A percentile compares a stretch with the other conserved stretches of the same genome.
Conservation (phyloP, 1,140 invertebrate species). For the Lasaia peninsularis region DNA sequence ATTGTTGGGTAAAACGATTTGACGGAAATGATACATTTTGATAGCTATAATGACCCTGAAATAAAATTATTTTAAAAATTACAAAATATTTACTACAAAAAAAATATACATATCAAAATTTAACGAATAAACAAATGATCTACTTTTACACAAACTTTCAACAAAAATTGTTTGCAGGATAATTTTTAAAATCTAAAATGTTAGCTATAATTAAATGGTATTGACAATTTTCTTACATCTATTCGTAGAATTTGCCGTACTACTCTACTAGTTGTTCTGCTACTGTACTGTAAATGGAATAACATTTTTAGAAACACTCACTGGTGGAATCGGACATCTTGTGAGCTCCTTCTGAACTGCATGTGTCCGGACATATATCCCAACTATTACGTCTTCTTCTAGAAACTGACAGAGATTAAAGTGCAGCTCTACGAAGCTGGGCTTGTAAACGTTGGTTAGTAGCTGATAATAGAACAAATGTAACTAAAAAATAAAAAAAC, state of each 20-base stretch:
- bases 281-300: no score
- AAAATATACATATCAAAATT: no score
- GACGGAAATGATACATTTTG: neutral
- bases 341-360: neutral
- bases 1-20: neutral
- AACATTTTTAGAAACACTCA: neutral
- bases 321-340: constrained; percentile 7
- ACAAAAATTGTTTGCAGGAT: no score
- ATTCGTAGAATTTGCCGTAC: no score
- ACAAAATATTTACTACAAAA: no score
- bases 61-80: neutral
- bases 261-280: no score
- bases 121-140: no score
- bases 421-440: constrained; percentile 2
- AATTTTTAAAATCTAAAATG: no score
- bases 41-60: neutral
- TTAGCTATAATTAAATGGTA: no score
- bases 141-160: no score
- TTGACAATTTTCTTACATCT: no score
- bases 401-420: constrained; percentile 4
- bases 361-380: neutral
- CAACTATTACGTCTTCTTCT: neutral
- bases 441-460: constrained; percentile 1
- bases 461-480: constrained; percentile 2
- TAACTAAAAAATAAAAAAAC: neutral